Conservation (phyloP, 2,888 invertebrate species). For the Esperia sulphurella region DNA sequence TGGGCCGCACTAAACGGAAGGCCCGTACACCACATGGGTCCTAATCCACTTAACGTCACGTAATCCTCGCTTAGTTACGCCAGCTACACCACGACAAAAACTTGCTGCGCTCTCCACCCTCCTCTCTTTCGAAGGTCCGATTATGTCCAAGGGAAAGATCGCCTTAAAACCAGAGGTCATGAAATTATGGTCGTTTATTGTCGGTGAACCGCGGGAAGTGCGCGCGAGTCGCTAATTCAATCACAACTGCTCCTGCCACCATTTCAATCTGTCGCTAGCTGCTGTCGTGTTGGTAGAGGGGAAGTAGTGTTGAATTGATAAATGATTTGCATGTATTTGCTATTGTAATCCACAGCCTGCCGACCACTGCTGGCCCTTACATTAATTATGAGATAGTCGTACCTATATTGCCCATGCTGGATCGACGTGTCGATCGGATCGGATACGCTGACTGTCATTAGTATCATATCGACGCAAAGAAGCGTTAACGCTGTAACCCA, state of each 20-base stretch:
- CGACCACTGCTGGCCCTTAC: no score
- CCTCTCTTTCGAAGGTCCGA: not conserved
- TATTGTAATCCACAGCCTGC: no score
- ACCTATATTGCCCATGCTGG: no score
- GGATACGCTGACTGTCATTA: no score
- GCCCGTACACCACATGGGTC: slow-evolving; percentile 38
- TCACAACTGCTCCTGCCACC: slow-evolving; percentile 40
- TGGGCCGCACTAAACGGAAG: slow-evolving; percentile 7
- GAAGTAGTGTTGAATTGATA: not conserved
- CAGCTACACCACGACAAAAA: not conserved
- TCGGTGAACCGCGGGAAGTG: slow-evolving; percentile 20
- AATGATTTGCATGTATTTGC: not conserved
- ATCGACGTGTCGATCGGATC: no score
- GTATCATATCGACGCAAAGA: no score
- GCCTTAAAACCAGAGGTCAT: not conserved
- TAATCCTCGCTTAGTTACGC: slow-evolving; percentile 45
- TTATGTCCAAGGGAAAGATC: not conserved
- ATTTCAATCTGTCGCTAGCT: not conserved
- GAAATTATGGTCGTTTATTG: not conserved
- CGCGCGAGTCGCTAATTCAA: slow-evolving; percentile 48
- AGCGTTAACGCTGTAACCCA: no score
- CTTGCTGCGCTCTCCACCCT: not conserved
- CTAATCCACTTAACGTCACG: slow-evolving; percentile 61
- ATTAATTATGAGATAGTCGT: no score
- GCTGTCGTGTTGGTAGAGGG: not conserved